Percentiles rank a stretch among this genome's conserved stretches.
Conservation (phyloP, 2,888 invertebrate species). For the Drosophila suboccidentalis region DNA sequence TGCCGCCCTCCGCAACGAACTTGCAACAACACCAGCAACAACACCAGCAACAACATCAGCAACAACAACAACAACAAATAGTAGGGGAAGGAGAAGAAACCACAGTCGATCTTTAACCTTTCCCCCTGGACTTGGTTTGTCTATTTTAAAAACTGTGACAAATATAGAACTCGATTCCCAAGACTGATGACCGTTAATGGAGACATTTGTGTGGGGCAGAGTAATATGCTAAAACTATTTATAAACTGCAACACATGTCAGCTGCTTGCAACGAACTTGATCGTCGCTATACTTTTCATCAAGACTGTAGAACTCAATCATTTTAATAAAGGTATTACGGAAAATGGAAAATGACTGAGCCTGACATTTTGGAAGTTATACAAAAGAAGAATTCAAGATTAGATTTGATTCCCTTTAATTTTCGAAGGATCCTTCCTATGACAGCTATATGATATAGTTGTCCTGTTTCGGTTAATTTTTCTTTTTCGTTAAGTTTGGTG, state of each 20-base stretch:
- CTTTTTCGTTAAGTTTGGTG: too few species aligned
- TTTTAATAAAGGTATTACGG: too few species aligned
- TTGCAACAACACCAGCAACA: constrained; percentile 8
- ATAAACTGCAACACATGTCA: constrained; percentile 16
- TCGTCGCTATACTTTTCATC: constrained; percentile 1
- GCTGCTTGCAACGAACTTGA: constrained; percentile 11
- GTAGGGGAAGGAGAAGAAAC: background rate
- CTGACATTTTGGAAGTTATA: too few species aligned
- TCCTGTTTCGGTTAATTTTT: too few species aligned
- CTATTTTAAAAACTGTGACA: constrained; percentile 46
- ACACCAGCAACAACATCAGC: constrained; percentile 2
- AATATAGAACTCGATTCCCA: constrained; percentile 45
- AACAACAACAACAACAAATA: constrained; percentile 10
- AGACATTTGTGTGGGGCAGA: constrained; percentile 28
- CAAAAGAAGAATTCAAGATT: too few species aligned
- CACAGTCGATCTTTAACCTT: constrained; percentile 49
- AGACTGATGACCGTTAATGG: constrained; percentile 50
- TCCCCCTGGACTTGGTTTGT: constrained; percentile 16
- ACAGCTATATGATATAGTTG: too few species aligned
- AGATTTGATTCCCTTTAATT: too few species aligned
- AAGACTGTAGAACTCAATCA: too few species aligned
- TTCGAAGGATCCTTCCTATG: too few species aligned
- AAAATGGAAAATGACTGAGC: too few species aligned
- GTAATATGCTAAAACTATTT: constrained; percentile 31
- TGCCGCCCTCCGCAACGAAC: constrained; percentile 35